Conservation (phyloP, 2,888 invertebrate species). For the Fragum sueziense region DNA sequence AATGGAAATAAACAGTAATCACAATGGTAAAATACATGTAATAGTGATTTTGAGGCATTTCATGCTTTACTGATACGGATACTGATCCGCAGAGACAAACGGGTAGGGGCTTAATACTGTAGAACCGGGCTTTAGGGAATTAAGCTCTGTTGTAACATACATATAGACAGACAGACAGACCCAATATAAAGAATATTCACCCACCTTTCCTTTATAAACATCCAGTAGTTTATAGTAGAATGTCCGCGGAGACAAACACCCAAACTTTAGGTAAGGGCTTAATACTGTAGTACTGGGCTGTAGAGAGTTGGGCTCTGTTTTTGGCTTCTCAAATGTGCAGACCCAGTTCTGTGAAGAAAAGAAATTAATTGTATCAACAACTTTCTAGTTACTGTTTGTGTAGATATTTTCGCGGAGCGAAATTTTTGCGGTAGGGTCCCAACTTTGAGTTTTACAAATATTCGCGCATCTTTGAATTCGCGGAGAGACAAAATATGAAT, state of each 20-base stretch:
- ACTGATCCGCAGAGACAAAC: slow-evolving; percentile 89
- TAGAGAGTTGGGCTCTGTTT: slow-evolving; percentile 93
- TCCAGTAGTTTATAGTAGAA: slow-evolving; percentile 91
- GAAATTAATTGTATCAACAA: slow-evolving; percentile 11
- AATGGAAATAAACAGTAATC: not conserved
- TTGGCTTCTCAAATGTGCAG: slow-evolving; percentile 92
- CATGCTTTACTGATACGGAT: not conserved
- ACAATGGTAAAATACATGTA: not conserved
- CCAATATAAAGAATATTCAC: not conserved
- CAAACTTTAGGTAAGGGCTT: slow-evolving; percentile 93
- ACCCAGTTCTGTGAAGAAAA: slow-evolving; percentile 88
- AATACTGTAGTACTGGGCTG: slow-evolving; percentile 92
- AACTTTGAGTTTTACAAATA: no score
- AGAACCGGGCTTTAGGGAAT: slow-evolving; percentile 90
- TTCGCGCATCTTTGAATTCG: no score
- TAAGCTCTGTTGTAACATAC: slow-evolving; percentile 88
- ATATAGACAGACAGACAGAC: not conserved
- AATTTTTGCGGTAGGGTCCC: no score
- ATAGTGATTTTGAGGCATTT: not conserved
- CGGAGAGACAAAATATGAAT: no score
- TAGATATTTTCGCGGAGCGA: no score
- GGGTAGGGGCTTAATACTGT: slow-evolving; percentile 93
- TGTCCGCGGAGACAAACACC: slow-evolving; percentile 91
- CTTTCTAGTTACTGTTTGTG: not conserved
- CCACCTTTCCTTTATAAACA: slow-evolving; percentile 85